These are phyloP conservation scores for Stegodyphus dumicola DNA, from an alignment of 1,140 invertebrate species.

Conservation along the genomic window DNA sequence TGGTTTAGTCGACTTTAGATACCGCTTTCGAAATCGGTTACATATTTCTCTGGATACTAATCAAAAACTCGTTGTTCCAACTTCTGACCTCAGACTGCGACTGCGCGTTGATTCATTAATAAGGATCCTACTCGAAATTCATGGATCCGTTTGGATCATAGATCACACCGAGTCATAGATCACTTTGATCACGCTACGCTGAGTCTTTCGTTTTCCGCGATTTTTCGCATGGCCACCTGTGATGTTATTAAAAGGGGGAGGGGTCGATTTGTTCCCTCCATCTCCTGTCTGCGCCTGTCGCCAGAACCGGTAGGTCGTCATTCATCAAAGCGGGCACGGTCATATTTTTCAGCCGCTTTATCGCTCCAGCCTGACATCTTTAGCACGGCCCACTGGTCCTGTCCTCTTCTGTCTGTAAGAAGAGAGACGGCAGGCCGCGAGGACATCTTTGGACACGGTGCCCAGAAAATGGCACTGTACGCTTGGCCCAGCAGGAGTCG, in stretches of 20 bases:
- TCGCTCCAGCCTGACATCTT: slow-evolving; percentile 32
- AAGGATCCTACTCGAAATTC: slow-evolving; percentile 5
- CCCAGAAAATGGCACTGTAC: too few relatives aligned
- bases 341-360: slow-evolving; percentile 28
- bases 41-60: not conserved
- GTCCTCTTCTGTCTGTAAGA: not conserved
- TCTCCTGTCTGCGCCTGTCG: not conserved
- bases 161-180: not conserved
- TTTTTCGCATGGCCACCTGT: slow-evolving; percentile 29
- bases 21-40: too few relatives aligned
- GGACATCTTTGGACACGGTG: not conserved
- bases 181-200: slow-evolving; percentile 6
- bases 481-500: too few relatives aligned
- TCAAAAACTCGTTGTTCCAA: not conserved
- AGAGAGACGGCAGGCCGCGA: not conserved
- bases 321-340: slow-evolving; percentile 18
- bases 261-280: not conserved
- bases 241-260: slow-evolving; percentile 30
- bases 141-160: not conserved
- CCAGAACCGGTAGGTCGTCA: not conserved
- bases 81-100: not conserved
- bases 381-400: slow-evolving; percentile 5
- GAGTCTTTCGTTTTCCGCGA: slow-evolving; percentile 7
- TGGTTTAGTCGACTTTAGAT: too few relatives aligned
- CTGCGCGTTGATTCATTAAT: too few relatives aligned